Percentiles rank a stretch among this genome's conserved stretches.
These are phyloP conservation scores for Lottia gigantea DNA, from an alignment of 2,888 invertebrate species.

Conservation along the genomic window DNA sequence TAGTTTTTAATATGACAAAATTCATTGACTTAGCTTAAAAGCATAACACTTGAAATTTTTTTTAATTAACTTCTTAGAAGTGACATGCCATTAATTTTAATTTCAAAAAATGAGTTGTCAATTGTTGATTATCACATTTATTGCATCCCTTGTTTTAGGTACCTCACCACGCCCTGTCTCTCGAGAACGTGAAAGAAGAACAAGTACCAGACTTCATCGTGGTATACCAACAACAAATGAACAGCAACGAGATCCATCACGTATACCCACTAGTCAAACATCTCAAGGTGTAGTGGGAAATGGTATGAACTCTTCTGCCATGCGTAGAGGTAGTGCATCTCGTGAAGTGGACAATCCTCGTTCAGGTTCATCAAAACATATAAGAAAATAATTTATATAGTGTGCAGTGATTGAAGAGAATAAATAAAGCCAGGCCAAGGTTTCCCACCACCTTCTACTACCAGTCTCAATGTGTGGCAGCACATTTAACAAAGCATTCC, in stretches of 20 bases:
- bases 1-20: too few species aligned
- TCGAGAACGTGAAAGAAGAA: slow-evolving; percentile 61
- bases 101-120: too few species aligned
- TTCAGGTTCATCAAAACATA: slow-evolving; percentile 55
- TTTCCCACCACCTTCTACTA: too few species aligned
- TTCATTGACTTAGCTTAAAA: too few species aligned
- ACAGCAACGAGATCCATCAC: slow-evolving; percentile 48
- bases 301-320: slow-evolving; percentile 44
- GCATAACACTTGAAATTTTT: too few species aligned
- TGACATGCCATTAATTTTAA: too few species aligned
- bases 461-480: too few species aligned
- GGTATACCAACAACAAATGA: slow-evolving; percentile 61
- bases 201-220: slow-evolving; percentile 62
- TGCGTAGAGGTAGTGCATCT: slow-evolving; percentile 62
- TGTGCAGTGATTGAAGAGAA: too few species aligned
- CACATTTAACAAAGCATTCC: too few species aligned
- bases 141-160: slow-evolving; percentile 39
- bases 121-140: too few species aligned
- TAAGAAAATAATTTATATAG: slow-evolving; percentile 44
- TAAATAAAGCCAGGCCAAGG: too few species aligned
- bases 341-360: slow-evolving; percentile 57
- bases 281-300: slow-evolving; percentile 50
- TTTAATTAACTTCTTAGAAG: too few species aligned
- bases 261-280: slow-evolving; percentile 55
- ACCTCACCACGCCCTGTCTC: slow-evolving; percentile 63